Percentiles rank a stretch among this genome's conserved stretches.
Evolutionary conservation across 2,888 invertebrate genomes (phyloP).

Genomic region (Acrobasis suavella): DNA sequence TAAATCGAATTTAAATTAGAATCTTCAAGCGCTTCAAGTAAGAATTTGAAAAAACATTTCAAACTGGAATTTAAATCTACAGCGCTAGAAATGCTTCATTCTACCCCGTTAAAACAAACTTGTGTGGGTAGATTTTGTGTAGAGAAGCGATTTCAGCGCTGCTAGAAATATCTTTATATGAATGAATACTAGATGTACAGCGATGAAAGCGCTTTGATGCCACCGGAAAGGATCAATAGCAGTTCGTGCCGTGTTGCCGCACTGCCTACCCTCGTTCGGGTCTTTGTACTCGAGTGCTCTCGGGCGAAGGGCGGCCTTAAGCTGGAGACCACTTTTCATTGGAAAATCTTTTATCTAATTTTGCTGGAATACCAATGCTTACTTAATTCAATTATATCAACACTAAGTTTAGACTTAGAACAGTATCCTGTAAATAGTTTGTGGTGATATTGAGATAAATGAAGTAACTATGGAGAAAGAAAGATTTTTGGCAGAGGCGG

Average conservation of each 20-base stretch:
- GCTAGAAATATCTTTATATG: slow-evolving; percentile 23
- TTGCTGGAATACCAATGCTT: background rate
- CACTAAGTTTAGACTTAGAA: background rate
- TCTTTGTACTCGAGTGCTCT: slow-evolving; percentile 62
- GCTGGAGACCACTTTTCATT: slow-evolving; percentile 36
- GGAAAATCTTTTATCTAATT: slow-evolving; percentile 10
- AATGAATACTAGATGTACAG: slow-evolving; percentile 30
- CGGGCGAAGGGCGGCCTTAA: slow-evolving; percentile 54
- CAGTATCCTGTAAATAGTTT: background rate
- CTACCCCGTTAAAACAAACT: background rate
- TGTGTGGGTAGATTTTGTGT: slow-evolving; percentile 30
- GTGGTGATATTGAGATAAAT: background rate
- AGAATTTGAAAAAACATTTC: background rate
- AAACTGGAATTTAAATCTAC: background rate
- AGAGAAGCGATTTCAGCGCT: slow-evolving; percentile 35
- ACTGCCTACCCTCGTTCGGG: slow-evolving; percentile 53
- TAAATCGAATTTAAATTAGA: slow-evolving; percentile 5
- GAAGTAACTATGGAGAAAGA: background rate
- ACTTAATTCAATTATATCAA: background rate
- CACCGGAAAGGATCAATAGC: slow-evolving; percentile 61
- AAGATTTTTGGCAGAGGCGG: slow-evolving; percentile 24
- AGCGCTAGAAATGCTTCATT: slow-evolving; percentile 17
- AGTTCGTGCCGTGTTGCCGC: slow-evolving; percentile 59
- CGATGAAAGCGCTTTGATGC: slow-evolving; percentile 47
- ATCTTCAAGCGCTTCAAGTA: slow-evolving; percentile 32